Base-by-base conservation (phyloP, 2,113 vertebrate genomes). In the Chascanopsetta lugubris region DNA sequence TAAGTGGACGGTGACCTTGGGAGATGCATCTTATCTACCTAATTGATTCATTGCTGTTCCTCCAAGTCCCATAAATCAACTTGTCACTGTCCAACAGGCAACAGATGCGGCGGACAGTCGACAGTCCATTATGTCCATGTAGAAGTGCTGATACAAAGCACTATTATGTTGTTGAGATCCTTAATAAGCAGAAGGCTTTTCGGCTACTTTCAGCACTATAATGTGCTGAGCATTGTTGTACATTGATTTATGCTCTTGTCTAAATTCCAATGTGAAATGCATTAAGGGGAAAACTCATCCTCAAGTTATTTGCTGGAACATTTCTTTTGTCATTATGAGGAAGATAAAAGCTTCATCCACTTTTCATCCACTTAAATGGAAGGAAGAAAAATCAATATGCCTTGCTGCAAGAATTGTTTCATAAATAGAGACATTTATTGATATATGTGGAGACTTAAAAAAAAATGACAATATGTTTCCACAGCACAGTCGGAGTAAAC, bases 51-150 rank as follows among this genome's bases (percentile, higher is more conserved):
- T 85, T 74, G 75, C 66, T 45, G 20, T 53, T 81, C 46, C 72
- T 66, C 67, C 67, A 77, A 80, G 62, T 71, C 63, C 71, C 75
- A 87, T 89, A 84, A 85, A 85, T 90, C 84, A 88, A 68, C 61
- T 30, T 82, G 87, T 80, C 81, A 76, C n/a, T 78, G 56, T 76
- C 40, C 29, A 61, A 72, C 66, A 69, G 75, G 57, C 51, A 82
- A 57, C 83, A 87, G 77, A 87, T 85, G 86, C 63, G 64, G 67
- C 75, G 66, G 53, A 59, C 71, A 66, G 59, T 27, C 40, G 53
- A 75, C 58, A 55, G 71, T 80, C 65, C 70, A 75, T 80, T 85
- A 79, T 54, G 36, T 66, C 61, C 65, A 69, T 75, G 50, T 85
- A 60, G 53, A 73, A 79, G 29, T 49, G 67, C 74, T 75, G 73